Base-by-base conservation (phyloP, 1,140 invertebrate genomes). In the Ruditapes philippinarum region DNA sequence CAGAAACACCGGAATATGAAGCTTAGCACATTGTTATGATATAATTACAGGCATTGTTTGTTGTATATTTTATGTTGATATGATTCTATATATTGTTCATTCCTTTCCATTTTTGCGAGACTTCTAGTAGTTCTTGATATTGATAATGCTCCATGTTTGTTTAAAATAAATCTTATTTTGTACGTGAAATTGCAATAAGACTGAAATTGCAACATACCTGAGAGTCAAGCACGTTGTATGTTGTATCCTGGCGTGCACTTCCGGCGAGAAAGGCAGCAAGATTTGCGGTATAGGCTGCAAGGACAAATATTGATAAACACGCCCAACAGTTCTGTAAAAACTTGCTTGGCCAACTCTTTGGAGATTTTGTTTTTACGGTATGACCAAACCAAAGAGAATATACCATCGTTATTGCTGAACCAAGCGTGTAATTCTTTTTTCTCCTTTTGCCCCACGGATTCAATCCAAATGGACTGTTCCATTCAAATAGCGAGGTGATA, bases 341-440 rank as follows among this genome's bases (percentile, higher is more conserved):
- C 95, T 99, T 99, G 95, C 98, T 98, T 91, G 98, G 98, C 98
- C 98, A 99, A 79, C 98, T 98, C 95, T 99, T 99, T 17, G 98
- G 98, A 22, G 98, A 98, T 96, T 94, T 94, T 45, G 92, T 86
- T 31, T 91, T 94, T 40, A 94, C 92, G 17, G 92, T 93, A 73
- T 94, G 93, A 17, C 94, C 92, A 76, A 87, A 93, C 68, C 62
- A 93, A 42, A 92, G 45, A n/a, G 91, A 91, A 60, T 90, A 98
- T 97, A 98, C 98, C 80, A 98, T 98, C 97, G 98, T 98, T 0
- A 99, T 96, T 1, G 98, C 98, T 65, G 98, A 98, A 0, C 97
- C 97, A 81, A 97, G 96, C 45, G 96, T 97, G 95, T 99, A 99
- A 95, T 99, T 99, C 95, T 98, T 98, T 90, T 98, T 98, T 84